Evolutionary conservation across 2,797 vertebrate genomes (phyloP).

Genomic region (Pseudomugil gertrudae): DNA sequence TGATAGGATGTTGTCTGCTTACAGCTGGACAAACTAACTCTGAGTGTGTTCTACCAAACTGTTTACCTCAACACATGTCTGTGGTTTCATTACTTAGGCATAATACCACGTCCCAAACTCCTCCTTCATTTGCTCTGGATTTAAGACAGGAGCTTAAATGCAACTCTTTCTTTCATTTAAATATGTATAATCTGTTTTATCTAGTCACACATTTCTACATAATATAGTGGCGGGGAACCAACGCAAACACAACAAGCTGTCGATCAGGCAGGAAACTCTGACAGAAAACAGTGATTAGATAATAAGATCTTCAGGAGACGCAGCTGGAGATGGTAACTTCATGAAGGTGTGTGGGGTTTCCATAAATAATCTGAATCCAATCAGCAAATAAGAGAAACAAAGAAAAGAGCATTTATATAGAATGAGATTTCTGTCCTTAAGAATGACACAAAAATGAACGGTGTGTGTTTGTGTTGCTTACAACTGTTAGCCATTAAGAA

Average conservation of each 20-base stretch:
- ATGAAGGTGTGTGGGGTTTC: too few species aligned
- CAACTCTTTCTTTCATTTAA: constrained; percentile 39
- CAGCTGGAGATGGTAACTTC: constrained; percentile 2
- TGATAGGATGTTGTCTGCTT: constrained; percentile 54
- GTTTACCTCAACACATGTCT: constrained; percentile 53
- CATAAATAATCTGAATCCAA: too few species aligned
- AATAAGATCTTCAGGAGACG: constrained; percentile 26
- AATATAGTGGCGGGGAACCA: constrained; percentile 20
- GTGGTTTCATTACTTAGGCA: constrained; percentile 51
- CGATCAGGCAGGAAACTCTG: constrained; percentile 14
- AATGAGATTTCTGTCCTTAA: neutral
- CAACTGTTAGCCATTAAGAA: neutral
- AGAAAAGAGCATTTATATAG: too few species aligned
- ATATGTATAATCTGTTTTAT: constrained; percentile 25
- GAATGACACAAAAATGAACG: too few species aligned
- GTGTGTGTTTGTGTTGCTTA: neutral
- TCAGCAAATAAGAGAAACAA: too few species aligned
- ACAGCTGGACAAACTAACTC: constrained; percentile 59
- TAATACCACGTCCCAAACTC: constrained; percentile 64
- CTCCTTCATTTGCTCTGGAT: constrained; percentile 48
- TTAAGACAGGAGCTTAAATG: constrained; percentile 7
- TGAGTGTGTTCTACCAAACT: constrained; percentile 48
- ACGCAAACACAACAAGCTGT: constrained; percentile 28
- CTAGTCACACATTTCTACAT: constrained; percentile 30
- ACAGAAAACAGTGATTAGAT: constrained; percentile 65